Evolutionary conservation across 2,113 vertebrate species (phyloP).

Genomic region (Mungos mungo): DNA sequence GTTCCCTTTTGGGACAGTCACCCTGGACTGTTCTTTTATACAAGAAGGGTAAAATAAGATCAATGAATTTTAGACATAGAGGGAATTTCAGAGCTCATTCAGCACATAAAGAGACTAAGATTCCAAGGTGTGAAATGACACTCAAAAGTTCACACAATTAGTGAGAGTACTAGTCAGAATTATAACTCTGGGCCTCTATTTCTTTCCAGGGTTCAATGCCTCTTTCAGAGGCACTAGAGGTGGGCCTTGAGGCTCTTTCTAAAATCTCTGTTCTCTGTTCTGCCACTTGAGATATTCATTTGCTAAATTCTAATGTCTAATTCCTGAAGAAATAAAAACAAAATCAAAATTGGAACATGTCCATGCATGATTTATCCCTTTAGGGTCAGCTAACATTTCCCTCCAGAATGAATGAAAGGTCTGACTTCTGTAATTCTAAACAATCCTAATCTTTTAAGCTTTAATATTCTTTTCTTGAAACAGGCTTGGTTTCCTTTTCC

Average conservation of each 20-base stretch:
- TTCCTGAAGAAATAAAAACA: neutral
- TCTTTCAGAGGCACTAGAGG: neutral
- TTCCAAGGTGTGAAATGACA: neutral
- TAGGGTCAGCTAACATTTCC: neutral
- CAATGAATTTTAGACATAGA: neutral
- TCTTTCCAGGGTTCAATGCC: neutral
- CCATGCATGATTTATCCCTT: neutral
- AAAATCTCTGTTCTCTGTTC: neutral
- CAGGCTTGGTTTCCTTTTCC: neutral
- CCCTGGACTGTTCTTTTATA: neutral
- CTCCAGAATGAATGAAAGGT: neutral
- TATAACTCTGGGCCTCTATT: neutral
- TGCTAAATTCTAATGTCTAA: constrained; percentile 2
- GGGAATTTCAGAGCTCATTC: neutral
- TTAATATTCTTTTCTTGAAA: neutral
- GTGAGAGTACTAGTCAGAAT: neutral
- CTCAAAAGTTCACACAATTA: neutral
- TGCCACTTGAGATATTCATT: neutral
- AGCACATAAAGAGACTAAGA: neutral
- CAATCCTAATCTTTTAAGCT: neutral
- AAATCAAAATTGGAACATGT: neutral
- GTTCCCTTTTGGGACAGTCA: neutral
- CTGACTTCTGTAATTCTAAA: neutral
- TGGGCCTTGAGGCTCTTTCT: neutral
- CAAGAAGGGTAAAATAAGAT: neutral